phyloP scores from a whole-genome alignment of 2,888 invertebrate genomes.

The Metacarcinus magister region DNA sequence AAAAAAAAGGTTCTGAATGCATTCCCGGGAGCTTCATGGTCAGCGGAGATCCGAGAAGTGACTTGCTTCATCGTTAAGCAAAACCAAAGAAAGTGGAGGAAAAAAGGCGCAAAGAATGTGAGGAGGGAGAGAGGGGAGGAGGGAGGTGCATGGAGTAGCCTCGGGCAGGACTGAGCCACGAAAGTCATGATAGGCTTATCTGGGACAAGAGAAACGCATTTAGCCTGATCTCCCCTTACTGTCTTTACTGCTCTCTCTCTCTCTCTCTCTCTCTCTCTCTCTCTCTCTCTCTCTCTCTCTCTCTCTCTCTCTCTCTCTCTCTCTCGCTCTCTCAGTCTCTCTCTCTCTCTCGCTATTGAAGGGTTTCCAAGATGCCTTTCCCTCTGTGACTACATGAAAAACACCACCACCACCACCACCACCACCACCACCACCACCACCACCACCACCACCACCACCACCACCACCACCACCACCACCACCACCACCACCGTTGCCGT shows the following conservation, averaged over 20 bases:
- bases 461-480: slow-evolving; percentile 33
- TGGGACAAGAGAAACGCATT: slow-evolving; percentile 60
- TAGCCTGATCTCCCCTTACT: slow-evolving; percentile 58
- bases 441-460: slow-evolving; percentile 1
- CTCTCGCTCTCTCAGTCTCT: slow-evolving; percentile 47
- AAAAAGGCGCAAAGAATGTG: not conserved
- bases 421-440: not conserved
- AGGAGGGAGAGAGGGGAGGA: slow-evolving; percentile 50
- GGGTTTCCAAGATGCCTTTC: not conserved
- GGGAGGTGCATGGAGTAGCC: not conserved
- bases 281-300: slow-evolving; percentile 53
- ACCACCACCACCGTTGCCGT: not conserved
- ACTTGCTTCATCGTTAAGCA: not conserved
- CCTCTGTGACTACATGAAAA: not conserved
- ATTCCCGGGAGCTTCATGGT: not conserved
- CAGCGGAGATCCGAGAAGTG: not conserved
- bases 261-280: slow-evolving; percentile 37
- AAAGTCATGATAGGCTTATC: slow-evolving; percentile 54
- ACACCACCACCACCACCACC: not conserved
- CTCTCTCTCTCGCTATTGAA: slow-evolving; percentile 32
- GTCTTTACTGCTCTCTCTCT: slow-evolving; percentile 42
- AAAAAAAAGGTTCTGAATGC: not conserved
- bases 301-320: slow-evolving; percentile 61
- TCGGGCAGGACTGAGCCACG: not conserved
- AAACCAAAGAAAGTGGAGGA: not conserved